Percentiles rank a stretch among this genome's conserved stretches.
Evolutionary conservation across 2,888 invertebrate species (phyloP).

Genomic region (Acrocera orbiculus): DNA sequence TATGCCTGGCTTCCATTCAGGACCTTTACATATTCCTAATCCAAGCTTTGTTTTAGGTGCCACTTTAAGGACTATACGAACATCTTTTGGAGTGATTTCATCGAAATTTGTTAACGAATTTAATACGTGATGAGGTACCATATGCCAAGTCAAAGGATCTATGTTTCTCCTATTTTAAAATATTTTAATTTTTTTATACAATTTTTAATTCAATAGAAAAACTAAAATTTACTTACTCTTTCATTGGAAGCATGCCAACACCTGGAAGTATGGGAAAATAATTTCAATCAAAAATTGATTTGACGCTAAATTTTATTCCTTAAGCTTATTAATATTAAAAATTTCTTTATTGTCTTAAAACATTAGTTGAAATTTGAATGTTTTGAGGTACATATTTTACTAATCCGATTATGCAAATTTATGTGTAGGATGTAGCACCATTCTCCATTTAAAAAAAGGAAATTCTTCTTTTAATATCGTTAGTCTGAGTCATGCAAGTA

Average conservation of each 20-base stretch:
- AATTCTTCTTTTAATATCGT: no score
- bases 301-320: no score
- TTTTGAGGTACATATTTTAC: no score
- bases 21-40: conserved; percentile 74
- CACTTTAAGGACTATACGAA: conserved; percentile 59
- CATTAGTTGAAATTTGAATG: no score
- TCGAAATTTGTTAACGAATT: conserved; percentile 12
- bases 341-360: no score
- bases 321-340: no score
- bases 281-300: no score
- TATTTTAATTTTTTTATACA: not conserved
- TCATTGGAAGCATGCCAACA: conserved; percentile 85
- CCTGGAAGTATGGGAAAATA: conserved; percentile 39
- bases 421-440: no score
- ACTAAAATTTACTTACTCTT: conserved; percentile 61
- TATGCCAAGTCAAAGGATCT: conserved; percentile 71
- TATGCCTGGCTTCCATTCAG: conserved; percentile 72
- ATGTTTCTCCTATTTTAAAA: conserved; percentile 41
- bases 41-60: conserved; percentile 70
- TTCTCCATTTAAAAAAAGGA: no score
- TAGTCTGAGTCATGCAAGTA: no score
- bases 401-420: no score
- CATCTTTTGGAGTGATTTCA: conserved; percentile 40
- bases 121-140: conserved; percentile 33
- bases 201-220: not conserved